phyloP scores from a whole-genome alignment of 2,113 vertebrate species.

The Peromyscus maniculatus region DNA sequence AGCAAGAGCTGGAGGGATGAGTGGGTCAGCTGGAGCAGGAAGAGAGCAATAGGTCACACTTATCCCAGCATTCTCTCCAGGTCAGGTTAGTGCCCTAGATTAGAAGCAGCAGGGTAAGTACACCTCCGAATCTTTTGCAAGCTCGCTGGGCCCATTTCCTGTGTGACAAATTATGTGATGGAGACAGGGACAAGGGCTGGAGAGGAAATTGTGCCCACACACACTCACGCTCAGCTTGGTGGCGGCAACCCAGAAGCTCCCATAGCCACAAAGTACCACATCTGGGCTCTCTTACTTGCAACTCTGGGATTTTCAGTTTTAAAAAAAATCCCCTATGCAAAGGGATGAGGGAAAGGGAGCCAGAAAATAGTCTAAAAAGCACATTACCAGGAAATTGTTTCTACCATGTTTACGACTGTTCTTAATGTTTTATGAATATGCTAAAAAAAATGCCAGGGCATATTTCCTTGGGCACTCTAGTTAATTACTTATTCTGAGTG shows the following conservation, averaged over 20 bases:
- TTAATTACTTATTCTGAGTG: slow-evolving; percentile 96
- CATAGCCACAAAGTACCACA: slow-evolving; percentile 4
- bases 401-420: slow-evolving; percentile 89
- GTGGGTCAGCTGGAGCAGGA: background rate
- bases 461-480: slow-evolving; percentile 93
- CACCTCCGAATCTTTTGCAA: background rate
- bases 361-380: slow-evolving; percentile 87
- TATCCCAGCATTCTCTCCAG: background rate
- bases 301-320: slow-evolving; percentile 72
- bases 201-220: background rate
- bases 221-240: background rate
- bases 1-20: background rate
- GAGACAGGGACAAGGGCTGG: background rate
- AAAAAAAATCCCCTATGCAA: slow-evolving; percentile 55
- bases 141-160: background rate
- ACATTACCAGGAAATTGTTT: slow-evolving; percentile 90
- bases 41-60: too few species aligned
- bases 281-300: slow-evolving; percentile 57
- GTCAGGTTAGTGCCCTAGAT: background rate
- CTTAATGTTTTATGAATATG: slow-evolving; percentile 94
- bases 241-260: background rate
- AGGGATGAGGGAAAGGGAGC: slow-evolving; percentile 49
- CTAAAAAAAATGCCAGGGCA: slow-evolving; percentile 87
- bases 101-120: background rate
- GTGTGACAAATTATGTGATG: background rate